phyloP scores from a whole-genome alignment of 2,797 vertebrate species.

The Muscicapa striata region DNA sequence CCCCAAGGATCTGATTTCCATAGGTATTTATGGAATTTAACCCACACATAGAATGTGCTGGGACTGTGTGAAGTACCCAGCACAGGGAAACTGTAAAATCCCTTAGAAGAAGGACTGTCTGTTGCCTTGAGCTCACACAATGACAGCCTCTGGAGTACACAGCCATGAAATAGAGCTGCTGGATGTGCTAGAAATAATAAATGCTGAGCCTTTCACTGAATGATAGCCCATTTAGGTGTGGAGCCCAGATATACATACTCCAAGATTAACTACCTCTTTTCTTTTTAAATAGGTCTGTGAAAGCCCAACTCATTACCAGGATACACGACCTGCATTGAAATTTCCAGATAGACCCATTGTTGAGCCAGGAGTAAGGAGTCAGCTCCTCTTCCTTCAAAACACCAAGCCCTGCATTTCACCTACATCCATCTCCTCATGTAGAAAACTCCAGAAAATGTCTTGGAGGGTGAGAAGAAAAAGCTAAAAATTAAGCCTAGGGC shows the following conservation, averaged over 20 bases:
- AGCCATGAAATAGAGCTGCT: constrained; percentile 34
- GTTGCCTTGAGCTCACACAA: background rate
- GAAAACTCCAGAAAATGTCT: background rate
- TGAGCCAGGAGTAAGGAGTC: background rate
- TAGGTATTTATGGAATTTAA: background rate
- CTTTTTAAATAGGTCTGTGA: constrained; percentile 41
- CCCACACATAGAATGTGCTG: background rate
- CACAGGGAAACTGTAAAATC: background rate
- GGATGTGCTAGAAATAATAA: constrained; percentile 48
- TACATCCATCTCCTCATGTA: background rate
- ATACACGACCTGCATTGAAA: constrained; percentile 1
- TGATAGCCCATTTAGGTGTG: constrained; percentile 24
- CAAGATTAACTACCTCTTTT: constrained; percentile 39
- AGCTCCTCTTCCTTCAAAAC: background rate
- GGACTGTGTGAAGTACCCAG: background rate
- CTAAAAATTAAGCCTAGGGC: background rate
- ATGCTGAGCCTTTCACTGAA: constrained; percentile 18
- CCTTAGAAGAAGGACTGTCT: background rate
- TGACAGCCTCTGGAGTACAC: background rate
- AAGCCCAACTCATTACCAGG: constrained; percentile 21
- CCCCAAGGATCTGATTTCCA: background rate
- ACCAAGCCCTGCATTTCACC: background rate
- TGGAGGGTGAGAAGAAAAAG: background rate
- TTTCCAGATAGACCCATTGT: background rate
- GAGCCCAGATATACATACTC: background rate